Conservation (phyloP, 2,888 invertebrate species). For the Aleiodes leptofemur region DNA sequence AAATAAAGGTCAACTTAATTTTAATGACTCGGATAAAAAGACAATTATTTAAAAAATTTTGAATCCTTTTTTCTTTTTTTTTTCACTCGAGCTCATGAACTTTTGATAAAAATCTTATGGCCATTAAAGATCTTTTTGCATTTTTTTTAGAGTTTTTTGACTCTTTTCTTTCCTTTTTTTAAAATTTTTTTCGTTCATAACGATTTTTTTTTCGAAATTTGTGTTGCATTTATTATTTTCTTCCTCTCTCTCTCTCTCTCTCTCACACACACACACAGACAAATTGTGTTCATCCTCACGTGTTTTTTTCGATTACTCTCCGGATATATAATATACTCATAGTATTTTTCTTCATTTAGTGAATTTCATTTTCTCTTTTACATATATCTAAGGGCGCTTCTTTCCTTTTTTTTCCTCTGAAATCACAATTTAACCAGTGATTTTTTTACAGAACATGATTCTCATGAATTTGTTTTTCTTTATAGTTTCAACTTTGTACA, state of each 20-base stretch:
- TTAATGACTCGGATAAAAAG: constrained; percentile 46
- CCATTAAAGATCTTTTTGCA: constrained; percentile 17
- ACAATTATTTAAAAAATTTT: constrained; percentile 26
- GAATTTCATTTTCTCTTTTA: constrained; percentile 50
- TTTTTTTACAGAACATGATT: constrained; percentile 56
- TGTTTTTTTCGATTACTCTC: constrained; percentile 55
- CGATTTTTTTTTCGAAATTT: not conserved
- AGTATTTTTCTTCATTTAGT: constrained; percentile 59
- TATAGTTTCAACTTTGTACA: constrained; percentile 63
- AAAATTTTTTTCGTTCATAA: constrained; percentile 25
- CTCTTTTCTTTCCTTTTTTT: constrained; percentile 10
- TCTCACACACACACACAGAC: constrained; percentile 49
- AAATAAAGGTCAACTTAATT: constrained; percentile 41
- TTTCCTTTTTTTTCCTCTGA: constrained; percentile 56
- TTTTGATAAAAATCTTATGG: not conserved
- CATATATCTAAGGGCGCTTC: constrained; percentile 53
- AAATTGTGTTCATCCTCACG: constrained; percentile 44
- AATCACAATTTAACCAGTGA: constrained; percentile 65
- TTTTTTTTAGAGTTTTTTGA: constrained; percentile 13
- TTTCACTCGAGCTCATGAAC: constrained; percentile 17
- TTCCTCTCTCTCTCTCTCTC: constrained; percentile 13
- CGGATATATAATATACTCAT: constrained; percentile 60
- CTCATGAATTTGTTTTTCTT: not conserved
- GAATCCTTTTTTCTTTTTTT: constrained; percentile 7
- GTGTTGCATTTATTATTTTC: constrained; percentile 17